Evolutionary conservation across 2,113 vertebrate species (phyloP), one percentile per base, ranked within the genome.

Genomic region (Fukomys damarensis): DNA sequence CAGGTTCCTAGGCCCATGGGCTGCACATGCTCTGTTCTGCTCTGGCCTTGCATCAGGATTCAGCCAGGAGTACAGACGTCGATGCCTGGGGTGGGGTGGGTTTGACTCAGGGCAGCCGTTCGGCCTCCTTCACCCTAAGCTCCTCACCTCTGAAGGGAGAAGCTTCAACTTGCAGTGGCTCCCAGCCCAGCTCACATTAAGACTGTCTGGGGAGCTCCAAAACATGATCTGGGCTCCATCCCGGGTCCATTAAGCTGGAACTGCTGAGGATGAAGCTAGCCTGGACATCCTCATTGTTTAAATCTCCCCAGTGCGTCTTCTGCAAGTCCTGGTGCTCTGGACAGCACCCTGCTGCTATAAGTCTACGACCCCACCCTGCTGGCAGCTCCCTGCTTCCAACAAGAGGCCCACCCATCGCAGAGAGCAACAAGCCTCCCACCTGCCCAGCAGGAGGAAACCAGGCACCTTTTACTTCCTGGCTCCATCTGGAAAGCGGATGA

Each of bases 21-120:
- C 2, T 3, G 12, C 79, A 59, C 35, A 72, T 49, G 32, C 49
- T 83, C 1, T 1, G n/a, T 0, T 6, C 16, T 35, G 14, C 32
- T 79, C 58, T 43, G 17, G 35, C 74, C 7, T 4, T 0, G 0
- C 3, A 20, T 5, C 41, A 17, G 61, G 38, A 20, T 35, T 41
- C 49, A 32, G 9, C 8, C 56, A 7, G 7, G 28, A 46, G 0
- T 13, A 26, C 30, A 86, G 87, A 52, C 46, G 2, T 0, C 0
- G 56, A 0, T 30, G 16, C 52, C 24, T 32, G 7, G 5, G 7
- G 38, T 14, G 28, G n/a, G n/a, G n/a, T n/a, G n/a, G n/a, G n/a
- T n/a, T n/a, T 43, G 46, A 56, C 46, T 56, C 41, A 5, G 61
- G 43, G 19, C 52, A 28, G 38, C 46, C 46, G 38, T n/a, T 56